These are phyloP conservation scores for Tonatia bakeri DNA, from an alignment of 2,113 vertebrate genomes.

Conservation along the genomic window DNA sequence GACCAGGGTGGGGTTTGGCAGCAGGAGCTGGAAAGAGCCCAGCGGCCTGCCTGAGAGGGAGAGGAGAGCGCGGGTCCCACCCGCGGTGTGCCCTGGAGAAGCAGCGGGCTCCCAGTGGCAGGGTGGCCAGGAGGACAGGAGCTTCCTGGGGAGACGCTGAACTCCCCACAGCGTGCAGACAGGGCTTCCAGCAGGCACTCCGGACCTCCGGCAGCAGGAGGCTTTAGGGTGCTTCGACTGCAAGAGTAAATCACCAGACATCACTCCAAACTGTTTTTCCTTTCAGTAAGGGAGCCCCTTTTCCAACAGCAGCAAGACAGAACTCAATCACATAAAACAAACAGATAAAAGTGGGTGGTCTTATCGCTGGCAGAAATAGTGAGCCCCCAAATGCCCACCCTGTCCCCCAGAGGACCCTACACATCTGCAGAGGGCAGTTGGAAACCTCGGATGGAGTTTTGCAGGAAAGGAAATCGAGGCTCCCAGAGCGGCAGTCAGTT, in stretches of 20 bases:
- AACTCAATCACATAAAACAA: not conserved
- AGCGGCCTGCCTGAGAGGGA: not conserved
- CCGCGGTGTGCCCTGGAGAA: rapidly evolving
- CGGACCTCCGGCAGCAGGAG: not conserved
- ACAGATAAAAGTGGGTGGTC: not conserved
- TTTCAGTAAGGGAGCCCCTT: not conserved
- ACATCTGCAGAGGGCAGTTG: not conserved
- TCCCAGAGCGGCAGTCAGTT: rapidly evolving
- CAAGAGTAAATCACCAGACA: not conserved
- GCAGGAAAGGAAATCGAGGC: not conserved
- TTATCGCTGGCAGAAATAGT: not conserved
- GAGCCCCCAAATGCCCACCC: not conserved
- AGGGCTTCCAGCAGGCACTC: rapidly evolving
- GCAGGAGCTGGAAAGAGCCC: not conserved
- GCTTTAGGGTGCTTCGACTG: not conserved
- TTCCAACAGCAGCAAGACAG: not conserved
- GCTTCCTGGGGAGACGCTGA: not conserved
- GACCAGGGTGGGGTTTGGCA: not conserved
- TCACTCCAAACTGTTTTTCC: not conserved
- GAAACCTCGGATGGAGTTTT: not conserved
- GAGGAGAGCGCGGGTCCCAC: not conserved
- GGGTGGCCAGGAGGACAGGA: too few species aligned
- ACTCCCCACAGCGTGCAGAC: rapidly evolving
- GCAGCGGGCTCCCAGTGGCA: not conserved
- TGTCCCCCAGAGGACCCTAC: too few species aligned